A percentile compares a stretch with the other conserved stretches of the same genome.
phyloP scores from a whole-genome alignment of 2,113 vertebrate species.

The mouse (Mus musculus) region DNA sequence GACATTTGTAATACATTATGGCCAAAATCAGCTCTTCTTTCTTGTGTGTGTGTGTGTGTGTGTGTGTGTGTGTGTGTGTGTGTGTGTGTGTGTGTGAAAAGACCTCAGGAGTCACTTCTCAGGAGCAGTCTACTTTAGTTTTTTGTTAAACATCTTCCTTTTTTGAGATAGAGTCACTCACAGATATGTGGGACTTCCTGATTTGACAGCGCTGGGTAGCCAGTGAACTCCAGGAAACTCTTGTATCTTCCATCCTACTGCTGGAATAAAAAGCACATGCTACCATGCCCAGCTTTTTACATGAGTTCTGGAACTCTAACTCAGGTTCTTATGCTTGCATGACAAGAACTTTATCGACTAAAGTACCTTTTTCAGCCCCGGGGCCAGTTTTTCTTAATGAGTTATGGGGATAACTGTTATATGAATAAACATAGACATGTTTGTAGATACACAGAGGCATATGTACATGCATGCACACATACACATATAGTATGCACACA shows the following conservation, averaged over 20 bases:
- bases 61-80: neutral
- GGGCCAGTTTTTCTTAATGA: slow-evolving; percentile 12
- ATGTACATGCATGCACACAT: neutral
- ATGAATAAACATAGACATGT: neutral
- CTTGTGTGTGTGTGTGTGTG: neutral
- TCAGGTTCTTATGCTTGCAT: neutral
- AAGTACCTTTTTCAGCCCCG: neutral
- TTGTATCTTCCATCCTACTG: neutral
- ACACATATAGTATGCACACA: neutral
- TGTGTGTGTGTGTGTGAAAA: neutral
- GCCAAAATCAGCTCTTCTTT: neutral
- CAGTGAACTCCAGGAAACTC: too few relatives aligned
- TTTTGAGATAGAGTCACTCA: neutral
- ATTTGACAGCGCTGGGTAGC: neutral
- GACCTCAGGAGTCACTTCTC: neutral
- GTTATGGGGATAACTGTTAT: neutral
- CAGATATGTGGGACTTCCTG: neutral
- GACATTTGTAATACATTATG: neutral
- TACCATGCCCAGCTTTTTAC: too few relatives aligned
- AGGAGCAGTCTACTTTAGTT: too few relatives aligned
- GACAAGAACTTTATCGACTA: neutral
- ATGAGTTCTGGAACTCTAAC: neutral
- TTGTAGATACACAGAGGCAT: neutral
- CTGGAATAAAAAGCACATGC: neutral
- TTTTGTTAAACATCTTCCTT: neutral